Evolutionary conservation across 2,888 invertebrate species (phyloP).

Genomic region (Girardia tigrina): DNA sequence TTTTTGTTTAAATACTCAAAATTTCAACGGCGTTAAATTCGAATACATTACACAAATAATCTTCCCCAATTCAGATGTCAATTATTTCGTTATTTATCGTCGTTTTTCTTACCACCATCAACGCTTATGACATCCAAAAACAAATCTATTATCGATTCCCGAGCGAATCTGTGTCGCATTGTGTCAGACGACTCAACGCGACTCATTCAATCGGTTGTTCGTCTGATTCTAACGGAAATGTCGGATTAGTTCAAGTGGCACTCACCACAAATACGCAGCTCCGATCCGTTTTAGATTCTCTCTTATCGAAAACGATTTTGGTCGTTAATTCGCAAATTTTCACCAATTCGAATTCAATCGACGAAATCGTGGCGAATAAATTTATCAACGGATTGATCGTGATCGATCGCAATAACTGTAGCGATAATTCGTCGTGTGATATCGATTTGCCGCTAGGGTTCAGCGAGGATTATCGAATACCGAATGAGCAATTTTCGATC

Average conservation of each 20-base stretch:
- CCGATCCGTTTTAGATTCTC: neutral
- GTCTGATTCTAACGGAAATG: conserved; percentile 20
- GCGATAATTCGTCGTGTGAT: neutral
- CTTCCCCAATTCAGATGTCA: too few species aligned
- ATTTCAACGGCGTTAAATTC: too few species aligned
- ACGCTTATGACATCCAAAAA: neutral
- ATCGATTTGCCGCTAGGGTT: neutral
- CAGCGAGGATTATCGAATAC: conserved; percentile 16
- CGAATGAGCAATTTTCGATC: neutral
- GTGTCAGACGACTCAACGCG: conserved; percentile 14
- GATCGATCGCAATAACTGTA: neutral
- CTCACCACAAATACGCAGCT: neutral
- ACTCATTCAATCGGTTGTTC: conserved; percentile 26
- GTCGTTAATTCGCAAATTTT: neutral
- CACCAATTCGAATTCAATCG: neutral
- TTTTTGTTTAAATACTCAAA: too few species aligned
- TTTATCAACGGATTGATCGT: conserved; percentile 15
- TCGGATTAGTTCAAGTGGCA: conserved; percentile 19
- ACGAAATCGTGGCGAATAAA: neutral
- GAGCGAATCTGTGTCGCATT: neutral
- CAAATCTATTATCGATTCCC: conserved; percentile 23
- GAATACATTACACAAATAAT: too few species aligned
- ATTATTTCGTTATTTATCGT: neutral
- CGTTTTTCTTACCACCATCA: neutral
- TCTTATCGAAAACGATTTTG: neutral